Evolutionary conservation across 2,888 invertebrate species (phyloP).

Genomic region (Alloscopus bannaensis): DNA sequence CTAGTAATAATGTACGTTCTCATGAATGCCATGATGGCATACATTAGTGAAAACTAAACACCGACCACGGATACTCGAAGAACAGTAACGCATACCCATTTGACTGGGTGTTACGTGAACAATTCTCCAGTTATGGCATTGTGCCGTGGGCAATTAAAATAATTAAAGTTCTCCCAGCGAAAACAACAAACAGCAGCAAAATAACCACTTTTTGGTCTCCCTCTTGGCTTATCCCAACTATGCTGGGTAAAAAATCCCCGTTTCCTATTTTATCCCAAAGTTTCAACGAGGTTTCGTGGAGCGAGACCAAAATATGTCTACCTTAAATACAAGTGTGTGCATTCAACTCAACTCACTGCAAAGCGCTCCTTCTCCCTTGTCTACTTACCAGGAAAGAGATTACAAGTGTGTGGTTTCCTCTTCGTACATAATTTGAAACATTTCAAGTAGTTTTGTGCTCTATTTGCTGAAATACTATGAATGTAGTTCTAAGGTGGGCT

Average conservation of each 20-base stretch:
- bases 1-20: too few species aligned
- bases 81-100: background rate
- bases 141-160: slow-evolving; percentile 48
- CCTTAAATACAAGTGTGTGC: too few species aligned
- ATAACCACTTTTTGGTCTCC: too few species aligned
- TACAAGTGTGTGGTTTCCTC: slow-evolving; percentile 20
- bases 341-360: background rate
- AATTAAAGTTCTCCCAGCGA: slow-evolving; percentile 43
- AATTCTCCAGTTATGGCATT: slow-evolving; percentile 19
- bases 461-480: slow-evolving; percentile 14
- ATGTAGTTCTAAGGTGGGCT: slow-evolving; percentile 13
- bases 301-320: too few species aligned
- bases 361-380: background rate
- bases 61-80: too few species aligned
- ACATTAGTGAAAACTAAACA: slow-evolving; percentile 15
- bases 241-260: too few species aligned
- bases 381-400: slow-evolving; percentile 6
- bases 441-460: slow-evolving; percentile 9
- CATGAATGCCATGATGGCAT: background rate
- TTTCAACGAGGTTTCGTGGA: too few species aligned
- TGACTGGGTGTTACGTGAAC: slow-evolving; percentile 10
- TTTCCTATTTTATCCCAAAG: too few species aligned
- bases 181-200: slow-evolving; percentile 13
- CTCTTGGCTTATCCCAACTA: too few species aligned
- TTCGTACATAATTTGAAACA: slow-evolving; percentile 10